Base-by-base conservation (phyloP, 2,113 vertebrate genomes). In the Poeciliopsis retropinna region DNA sequence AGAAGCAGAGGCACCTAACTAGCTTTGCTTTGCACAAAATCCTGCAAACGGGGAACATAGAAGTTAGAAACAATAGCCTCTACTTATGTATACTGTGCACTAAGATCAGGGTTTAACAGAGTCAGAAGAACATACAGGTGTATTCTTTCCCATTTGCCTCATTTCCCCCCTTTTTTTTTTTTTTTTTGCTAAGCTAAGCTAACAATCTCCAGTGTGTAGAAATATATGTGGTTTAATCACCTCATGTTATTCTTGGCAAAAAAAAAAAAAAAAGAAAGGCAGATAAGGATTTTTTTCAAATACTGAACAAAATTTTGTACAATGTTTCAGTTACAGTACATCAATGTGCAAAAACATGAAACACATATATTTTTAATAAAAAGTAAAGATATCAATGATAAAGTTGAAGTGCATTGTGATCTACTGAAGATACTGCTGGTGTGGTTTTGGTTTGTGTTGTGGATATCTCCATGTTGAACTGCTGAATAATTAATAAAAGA, bases 361-460 rank as follows among this genome's bases (percentile, higher is more conserved):
- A 22, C 25, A 32, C 19, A 34, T 4, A 25, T 9, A 25, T 34
- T 5, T 11, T 6, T 2, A 64, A 25, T 8, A 64, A n/a, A 25
- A 37, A n/a, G 22, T 64, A 15, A 34, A 29, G 2, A 10, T 8
- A 19, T 37, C 32, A n/a, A n/a, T 34, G 25, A 47, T 19, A 47
- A 47, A 5, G 1, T 64, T 54, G 14, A 5, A 30, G 39, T 67
- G 60, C 47, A 51, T 65, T 72, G 22, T 72, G 72, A 31, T 29
- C 30, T 62, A 39, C 54, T 83, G 83, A 61, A 28, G 5, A 61
- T 47, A 19, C 17, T 14, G 60, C 75, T 77, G 76, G 74, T 78
- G 75, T 5, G 47, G 27, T 68, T 39, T 30, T 64, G 65, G 15
- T 67, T 25, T 37, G 17, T 37, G 22, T 78, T 15, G 79, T 60